Conservation (phyloP, 1,140 invertebrate genomes). For the Lanistes nyassanus region DNA sequence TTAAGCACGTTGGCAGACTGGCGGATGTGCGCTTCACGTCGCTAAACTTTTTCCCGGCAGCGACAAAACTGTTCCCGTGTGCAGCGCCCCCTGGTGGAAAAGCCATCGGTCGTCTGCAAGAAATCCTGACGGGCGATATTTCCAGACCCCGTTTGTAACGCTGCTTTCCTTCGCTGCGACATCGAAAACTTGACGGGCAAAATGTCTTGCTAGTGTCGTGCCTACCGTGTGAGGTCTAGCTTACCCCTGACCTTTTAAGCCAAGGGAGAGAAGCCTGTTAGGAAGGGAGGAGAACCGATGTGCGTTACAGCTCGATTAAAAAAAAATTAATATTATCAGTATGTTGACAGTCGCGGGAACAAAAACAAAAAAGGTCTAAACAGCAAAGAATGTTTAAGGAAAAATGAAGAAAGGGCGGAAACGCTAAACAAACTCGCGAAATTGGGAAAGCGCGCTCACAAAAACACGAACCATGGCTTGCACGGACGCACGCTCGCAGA, state of each 20-base stretch:
- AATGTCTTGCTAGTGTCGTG: neutral
- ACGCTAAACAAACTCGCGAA: neutral
- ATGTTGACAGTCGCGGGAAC: neutral
- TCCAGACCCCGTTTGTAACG: constrained; percentile 2
- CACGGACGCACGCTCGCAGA: neutral
- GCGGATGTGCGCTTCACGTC: constrained; percentile 18
- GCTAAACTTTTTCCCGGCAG: constrained; percentile 10
- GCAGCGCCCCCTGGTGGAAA: neutral
- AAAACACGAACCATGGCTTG: constrained; percentile 6
- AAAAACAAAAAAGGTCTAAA: neutral
- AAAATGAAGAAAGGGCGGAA: neutral
- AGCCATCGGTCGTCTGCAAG: constrained; percentile 3
- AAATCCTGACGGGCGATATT: constrained; percentile 2
- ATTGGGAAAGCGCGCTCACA: constrained; percentile 1
- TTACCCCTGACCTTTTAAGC: neutral
- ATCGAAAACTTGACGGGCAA: neutral
- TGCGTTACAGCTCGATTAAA: too few species aligned
- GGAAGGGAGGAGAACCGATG: too few species aligned
- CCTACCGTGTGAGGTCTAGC: neutral
- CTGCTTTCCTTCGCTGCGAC: neutral
- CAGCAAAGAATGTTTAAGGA: neutral
- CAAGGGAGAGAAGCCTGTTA: too few species aligned
- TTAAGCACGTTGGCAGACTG: neutral
- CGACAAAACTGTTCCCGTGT: neutral
- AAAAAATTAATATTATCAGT: too few species aligned